Percentiles rank a stretch among this genome's conserved stretches.
These are phyloP conservation scores for Sphenopsis melanotis DNA, from an alignment of 2,797 vertebrate species.

Conservation along the genomic window DNA sequence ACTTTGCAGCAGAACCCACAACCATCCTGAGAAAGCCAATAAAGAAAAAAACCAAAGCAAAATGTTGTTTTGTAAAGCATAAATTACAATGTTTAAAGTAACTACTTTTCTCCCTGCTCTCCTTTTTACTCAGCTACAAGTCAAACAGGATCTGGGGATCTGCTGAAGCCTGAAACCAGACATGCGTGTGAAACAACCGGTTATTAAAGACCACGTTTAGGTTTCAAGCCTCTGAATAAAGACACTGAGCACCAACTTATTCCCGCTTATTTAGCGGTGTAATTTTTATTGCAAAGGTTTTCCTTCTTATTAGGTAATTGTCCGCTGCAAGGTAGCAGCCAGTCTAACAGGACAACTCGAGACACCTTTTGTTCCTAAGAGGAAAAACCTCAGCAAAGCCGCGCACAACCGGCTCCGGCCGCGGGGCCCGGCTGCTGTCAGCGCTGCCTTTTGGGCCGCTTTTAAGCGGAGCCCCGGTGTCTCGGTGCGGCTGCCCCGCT, in stretches of 20 bases:
- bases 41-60: not conserved
- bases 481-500: fast-evolving
- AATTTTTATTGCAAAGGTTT: not conserved
- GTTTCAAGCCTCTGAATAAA: not conserved
- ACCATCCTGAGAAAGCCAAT: not conserved
- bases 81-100: not conserved
- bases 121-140: not conserved
- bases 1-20: not conserved
- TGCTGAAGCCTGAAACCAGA: not conserved
- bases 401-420: not conserved
- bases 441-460: not conserved
- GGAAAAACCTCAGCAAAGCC: not conserved
- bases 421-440: not conserved
- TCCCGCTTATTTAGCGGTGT: not conserved
- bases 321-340: not conserved
- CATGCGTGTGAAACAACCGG: not conserved
- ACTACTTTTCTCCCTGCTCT: not conserved
- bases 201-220: not conserved
- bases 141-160: not conserved
- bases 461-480: fast-evolving
- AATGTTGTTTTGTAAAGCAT: not conserved
- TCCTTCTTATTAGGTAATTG: not conserved
- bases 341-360: not conserved
- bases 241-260: not conserved
- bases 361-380: not conserved